A percentile compares a stretch with the other conserved stretches of the same genome.
These are phyloP conservation scores for Gouania willdenowi DNA, from an alignment of 2,797 vertebrate genomes.

Conservation along the genomic window DNA sequence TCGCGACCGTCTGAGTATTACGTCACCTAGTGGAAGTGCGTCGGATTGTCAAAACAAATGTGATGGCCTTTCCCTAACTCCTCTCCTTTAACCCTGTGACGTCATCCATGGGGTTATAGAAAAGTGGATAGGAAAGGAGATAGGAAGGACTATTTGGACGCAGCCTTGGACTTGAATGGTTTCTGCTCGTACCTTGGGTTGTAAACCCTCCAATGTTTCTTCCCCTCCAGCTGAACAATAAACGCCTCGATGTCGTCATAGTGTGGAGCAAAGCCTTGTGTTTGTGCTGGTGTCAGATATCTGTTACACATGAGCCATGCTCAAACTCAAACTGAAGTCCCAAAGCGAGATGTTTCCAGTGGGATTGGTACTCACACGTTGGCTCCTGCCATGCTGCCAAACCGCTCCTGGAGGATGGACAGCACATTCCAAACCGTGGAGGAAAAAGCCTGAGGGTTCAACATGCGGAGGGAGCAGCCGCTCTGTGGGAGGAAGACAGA, in stretches of 20 bases:
- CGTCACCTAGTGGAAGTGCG: too few species aligned
- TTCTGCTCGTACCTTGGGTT: constrained; percentile 83
- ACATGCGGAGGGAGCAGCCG: constrained; percentile 89
- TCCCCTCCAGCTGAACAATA: constrained; percentile 93
- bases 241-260: constrained; percentile 98
- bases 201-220: constrained; percentile 94
- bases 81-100: too few species aligned
- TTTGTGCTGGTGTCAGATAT: constrained; percentile 90
- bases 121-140: too few species aligned
- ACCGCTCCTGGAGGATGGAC: constrained; percentile 90
- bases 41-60: too few species aligned
- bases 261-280: constrained; percentile 95
- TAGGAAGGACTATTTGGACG: too few species aligned
- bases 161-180: too few species aligned
- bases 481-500: constrained; percentile 52
- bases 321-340: background rate
- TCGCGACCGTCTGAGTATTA: too few species aligned
- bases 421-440: constrained; percentile 85
- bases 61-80: too few species aligned
- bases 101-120: too few species aligned
- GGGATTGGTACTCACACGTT: constrained; percentile 73
- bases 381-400: constrained; percentile 92
- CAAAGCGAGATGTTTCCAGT: background rate
- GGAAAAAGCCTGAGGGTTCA: constrained; percentile 93
- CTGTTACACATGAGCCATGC: constrained; percentile 50